phyloP scores from a whole-genome alignment of 2,797 vertebrate species.

The Varecia variegata region DNA sequence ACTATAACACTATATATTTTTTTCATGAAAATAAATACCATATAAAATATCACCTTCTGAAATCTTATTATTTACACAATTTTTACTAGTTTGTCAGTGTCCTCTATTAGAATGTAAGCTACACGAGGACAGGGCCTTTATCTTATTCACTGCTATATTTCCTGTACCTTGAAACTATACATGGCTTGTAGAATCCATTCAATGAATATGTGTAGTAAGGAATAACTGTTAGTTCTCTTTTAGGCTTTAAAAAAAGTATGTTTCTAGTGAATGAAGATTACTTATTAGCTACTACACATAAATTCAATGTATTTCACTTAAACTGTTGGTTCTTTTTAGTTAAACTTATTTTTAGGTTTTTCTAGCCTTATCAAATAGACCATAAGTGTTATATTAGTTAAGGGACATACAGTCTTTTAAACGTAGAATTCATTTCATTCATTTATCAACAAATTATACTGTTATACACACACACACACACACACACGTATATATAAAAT shows the following conservation, averaged over 20 bases:
- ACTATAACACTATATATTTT: neutral
- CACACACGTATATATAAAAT: neutral
- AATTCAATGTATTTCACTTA: neutral
- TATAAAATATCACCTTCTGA: neutral
- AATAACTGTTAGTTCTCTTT: neutral
- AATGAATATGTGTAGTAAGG: neutral
- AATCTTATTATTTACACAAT: neutral
- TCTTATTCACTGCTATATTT: neutral
- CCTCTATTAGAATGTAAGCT: neutral
- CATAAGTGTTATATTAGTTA: neutral
- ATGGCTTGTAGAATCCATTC: neutral
- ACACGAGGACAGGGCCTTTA: neutral
- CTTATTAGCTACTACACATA: neutral
- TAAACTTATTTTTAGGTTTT: conserved; percentile 19
- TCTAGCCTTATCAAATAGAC: neutral
- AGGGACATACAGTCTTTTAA: neutral
- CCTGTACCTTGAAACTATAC: neutral
- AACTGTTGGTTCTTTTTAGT: neutral
- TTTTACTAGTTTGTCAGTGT: neutral
- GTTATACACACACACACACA: neutral
- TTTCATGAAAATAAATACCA: neutral
- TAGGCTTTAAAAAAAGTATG: neutral
- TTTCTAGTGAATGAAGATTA: neutral
- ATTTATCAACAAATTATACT: neutral
- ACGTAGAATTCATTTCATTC: neutral